Evolutionary conservation across 2,888 invertebrate species (phyloP), one percentile per base, ranked within the genome.

Genomic region (Acanthococcus lagerstroemiae): DNA sequence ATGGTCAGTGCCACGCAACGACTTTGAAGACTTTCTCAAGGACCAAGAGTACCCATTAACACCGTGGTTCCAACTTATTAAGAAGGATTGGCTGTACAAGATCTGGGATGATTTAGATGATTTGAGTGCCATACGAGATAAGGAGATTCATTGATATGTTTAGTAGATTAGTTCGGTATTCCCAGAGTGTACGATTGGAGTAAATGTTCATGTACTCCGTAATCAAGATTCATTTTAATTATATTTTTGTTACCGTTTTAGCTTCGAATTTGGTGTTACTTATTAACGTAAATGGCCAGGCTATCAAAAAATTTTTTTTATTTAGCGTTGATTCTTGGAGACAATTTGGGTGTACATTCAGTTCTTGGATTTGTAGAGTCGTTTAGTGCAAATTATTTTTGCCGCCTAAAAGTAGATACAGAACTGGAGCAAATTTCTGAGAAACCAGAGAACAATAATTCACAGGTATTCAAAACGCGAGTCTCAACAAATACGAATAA

Each of bases 51-150:
- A 83, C 0, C 87, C 88, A 0, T 75, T 95, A 65, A 95, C 96
- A 1, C 97, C 96, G 0, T 97, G 97, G 97, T 97, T 97, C 76
- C 79, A 84, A 71, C 80, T 96, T 69, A 90, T 97, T 70, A 80
- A 87, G 24, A 84, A 90, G 67, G 83, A 87, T 74, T 83, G 88
- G 67, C 81, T 97, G 67, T 84, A 83, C 70, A 77, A 84, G 7
- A 96, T 95, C 95, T 97, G 97, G 97, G 85, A 90, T 73, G 88
- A 93, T 79, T 80, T 97, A 58, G 80, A 87, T 71, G 79, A 84
- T 67, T 75, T 96, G 55, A 80, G 87, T 68, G 81, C 85, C 67
- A 82, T 88, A 67, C 80, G 83, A 67, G 88, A 94, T 75, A 85
- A 85, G 54, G 77, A 82, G 48, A 84, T 66, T 50, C 66, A 66